These are phyloP conservation scores for Dipodomys ordii DNA, from an alignment of 2,113 vertebrate genomes.

Conservation along the genomic window DNA sequence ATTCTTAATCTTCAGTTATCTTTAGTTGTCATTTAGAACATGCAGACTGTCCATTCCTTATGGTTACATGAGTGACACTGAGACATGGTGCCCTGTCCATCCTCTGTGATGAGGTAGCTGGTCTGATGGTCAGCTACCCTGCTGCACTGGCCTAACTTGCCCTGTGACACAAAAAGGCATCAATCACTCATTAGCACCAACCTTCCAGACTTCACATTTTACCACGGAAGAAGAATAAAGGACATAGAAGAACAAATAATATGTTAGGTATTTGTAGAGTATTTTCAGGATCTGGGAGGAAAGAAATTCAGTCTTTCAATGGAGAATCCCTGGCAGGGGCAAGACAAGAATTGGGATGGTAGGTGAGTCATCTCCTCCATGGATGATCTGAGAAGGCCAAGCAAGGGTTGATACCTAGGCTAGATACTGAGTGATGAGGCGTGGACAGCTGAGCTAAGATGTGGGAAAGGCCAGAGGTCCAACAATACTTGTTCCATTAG, in stretches of 20 bases:
- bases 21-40: constrained; percentile 39
- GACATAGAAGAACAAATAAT: not conserved
- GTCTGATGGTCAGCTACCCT: not conserved
- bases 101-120: not conserved
- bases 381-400: not conserved
- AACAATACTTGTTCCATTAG: not conserved
- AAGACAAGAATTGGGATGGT: no score
- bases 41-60: not conserved
- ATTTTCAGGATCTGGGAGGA: not conserved
- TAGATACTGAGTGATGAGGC: not conserved
- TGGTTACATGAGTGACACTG: not conserved
- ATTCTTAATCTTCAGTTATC: not conserved
- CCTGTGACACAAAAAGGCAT: not conserved
- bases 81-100: not conserved
- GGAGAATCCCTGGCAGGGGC: not conserved
- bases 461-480: not conserved
- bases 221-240: not conserved
- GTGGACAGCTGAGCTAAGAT: not conserved
- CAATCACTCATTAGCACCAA: not conserved
- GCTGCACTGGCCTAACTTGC: not conserved
- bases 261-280: not conserved
- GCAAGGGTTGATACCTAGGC: not conserved
- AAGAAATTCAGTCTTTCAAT: not conserved
- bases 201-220: not conserved
- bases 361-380: no score